Percentiles rank a stretch among this genome's conserved stretches.
phyloP scores from a whole-genome alignment of 2,113 vertebrate species.

The Hucho hucho region DNA sequence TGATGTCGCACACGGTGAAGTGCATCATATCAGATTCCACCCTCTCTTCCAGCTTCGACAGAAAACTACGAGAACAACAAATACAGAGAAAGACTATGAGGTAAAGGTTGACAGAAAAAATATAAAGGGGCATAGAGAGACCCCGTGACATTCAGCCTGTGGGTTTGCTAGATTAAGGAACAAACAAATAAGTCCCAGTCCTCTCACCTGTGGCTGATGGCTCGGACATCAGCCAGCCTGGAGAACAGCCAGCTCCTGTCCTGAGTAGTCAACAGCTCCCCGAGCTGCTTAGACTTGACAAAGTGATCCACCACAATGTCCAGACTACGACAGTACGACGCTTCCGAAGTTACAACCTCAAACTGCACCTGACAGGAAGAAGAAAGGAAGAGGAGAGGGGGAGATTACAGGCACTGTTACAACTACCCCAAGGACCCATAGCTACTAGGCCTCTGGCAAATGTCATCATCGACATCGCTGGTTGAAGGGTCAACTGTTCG shows the following conservation, averaged over 20 bases:
- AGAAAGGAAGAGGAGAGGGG: not conserved
- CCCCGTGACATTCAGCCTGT: no score
- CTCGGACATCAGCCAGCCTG: constrained; percentile 83
- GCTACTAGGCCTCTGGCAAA: not conserved
- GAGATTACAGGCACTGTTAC: not conserved
- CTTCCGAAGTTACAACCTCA: constrained; percentile 93
- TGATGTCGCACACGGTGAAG: constrained; percentile 90
- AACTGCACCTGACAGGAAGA: constrained; percentile 83
- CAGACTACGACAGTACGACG: constrained; percentile 90
- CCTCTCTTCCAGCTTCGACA: constrained; percentile 89
- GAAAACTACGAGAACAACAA: constrained; percentile 75
- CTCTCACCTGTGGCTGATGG: constrained; percentile 85
- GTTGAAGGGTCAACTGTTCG: not conserved
- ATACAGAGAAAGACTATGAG: not conserved
- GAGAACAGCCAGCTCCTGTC: constrained; percentile 98
- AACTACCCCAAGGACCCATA: not conserved
- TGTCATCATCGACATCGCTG: not conserved
- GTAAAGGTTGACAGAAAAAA: not conserved
- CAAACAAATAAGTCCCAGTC: not conserved
- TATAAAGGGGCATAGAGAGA: not conserved
- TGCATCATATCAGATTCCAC: constrained; percentile 85
- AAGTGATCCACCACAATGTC: constrained; percentile 93
- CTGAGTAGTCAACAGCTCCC: constrained; percentile 78
- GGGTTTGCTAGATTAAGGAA: not conserved
- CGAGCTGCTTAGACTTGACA: constrained; percentile 80